These are phyloP conservation scores for Scophthalmus maximus DNA, from an alignment of 2,113 vertebrate species.

Conservation along the genomic window DNA sequence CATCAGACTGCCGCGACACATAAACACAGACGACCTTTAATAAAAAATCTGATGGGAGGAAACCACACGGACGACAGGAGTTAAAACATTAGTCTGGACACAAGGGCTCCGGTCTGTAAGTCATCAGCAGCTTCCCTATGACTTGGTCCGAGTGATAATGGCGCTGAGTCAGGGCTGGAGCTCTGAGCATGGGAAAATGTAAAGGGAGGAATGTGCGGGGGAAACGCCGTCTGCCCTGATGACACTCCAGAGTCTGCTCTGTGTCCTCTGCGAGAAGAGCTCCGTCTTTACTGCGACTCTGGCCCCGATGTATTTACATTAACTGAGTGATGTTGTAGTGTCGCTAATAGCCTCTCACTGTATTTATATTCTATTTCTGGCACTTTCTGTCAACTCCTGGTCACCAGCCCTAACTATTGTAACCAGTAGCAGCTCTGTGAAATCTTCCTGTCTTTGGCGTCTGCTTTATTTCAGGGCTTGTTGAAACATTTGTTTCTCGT, in stretches of 20 bases:
- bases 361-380: slow-evolving; percentile 14
- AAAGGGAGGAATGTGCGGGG: slow-evolving; percentile 78
- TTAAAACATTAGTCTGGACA: slow-evolving; percentile 69
- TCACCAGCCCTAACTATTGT: slow-evolving; percentile 6
- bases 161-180: slow-evolving; percentile 73
- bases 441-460: not conserved
- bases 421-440: slow-evolving; percentile 23
- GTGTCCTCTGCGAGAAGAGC: slow-evolving; percentile 60
- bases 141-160: slow-evolving; percentile 68
- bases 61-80: slow-evolving; percentile 77
- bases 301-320: slow-evolving; percentile 60
- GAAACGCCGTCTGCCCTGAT: slow-evolving; percentile 72
- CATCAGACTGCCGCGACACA: slow-evolving; percentile 28
- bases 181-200: slow-evolving; percentile 80
- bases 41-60: slow-evolving; percentile 63
- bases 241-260: slow-evolving; percentile 75
- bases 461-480: slow-evolving; percentile 27
- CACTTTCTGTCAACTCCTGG: not conserved
- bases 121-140: slow-evolving; percentile 74
- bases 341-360: slow-evolving; percentile 17
- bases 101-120: slow-evolving; percentile 72
- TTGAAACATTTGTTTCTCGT: slow-evolving; percentile 26
- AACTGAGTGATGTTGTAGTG: slow-evolving; percentile 31
- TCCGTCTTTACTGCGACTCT: slow-evolving; percentile 52
- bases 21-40: slow-evolving; percentile 56